These are phyloP conservation scores for Martes martes DNA, from an alignment of 2,113 vertebrate species.

Conservation along the genomic window DNA sequence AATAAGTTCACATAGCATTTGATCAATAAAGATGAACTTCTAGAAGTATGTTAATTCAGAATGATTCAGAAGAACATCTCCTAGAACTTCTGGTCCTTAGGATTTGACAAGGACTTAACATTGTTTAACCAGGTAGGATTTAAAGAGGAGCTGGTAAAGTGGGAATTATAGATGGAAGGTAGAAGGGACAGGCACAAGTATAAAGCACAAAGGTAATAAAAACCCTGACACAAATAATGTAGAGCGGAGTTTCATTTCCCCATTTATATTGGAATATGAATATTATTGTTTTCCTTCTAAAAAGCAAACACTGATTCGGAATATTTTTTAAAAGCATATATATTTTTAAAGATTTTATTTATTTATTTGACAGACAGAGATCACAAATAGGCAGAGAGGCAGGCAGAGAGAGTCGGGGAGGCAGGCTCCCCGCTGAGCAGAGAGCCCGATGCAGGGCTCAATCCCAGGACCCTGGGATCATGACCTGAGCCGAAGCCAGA, in stretches of 20 bases:
- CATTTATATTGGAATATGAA: not conserved
- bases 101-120: not conserved
- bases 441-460: too few relatives aligned
- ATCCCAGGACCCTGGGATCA: too few relatives aligned
- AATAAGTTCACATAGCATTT: not conserved
- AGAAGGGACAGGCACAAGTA: not conserved
- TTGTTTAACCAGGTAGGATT: not conserved
- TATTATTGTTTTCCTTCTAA: constrained; percentile 18
- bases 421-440: too few relatives aligned
- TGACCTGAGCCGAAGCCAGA: too few relatives aligned
- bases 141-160: not conserved
- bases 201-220: not conserved
- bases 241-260: not conserved
- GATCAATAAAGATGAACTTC: not conserved
- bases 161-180: not conserved
- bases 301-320: not conserved
- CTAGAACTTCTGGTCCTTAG: not conserved
- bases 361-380: too few relatives aligned
- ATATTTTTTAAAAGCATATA: not conserved
- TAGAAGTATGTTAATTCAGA: not conserved
- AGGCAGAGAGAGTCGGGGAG: too few relatives aligned
- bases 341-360: too few relatives aligned
- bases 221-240: accelerated
- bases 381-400: too few relatives aligned
- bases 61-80: not conserved